A percentile compares a stretch with the other conserved stretches of the same genome.
Evolutionary conservation across 2,888 invertebrate species (phyloP).

Genomic region (Spicauda simplicius): DNA sequence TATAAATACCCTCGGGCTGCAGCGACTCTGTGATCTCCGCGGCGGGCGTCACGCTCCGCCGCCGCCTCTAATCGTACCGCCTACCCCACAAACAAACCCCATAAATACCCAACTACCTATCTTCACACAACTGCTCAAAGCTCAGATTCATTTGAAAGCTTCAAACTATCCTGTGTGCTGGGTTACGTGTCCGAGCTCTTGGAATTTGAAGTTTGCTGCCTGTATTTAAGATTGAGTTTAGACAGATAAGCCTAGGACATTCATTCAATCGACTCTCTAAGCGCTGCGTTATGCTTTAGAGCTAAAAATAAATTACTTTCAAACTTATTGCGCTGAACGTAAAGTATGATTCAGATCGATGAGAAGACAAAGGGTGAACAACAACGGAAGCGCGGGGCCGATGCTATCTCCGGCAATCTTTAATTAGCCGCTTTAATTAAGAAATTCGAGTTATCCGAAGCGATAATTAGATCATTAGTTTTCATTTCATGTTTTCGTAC

Average conservation of each 20-base stretch:
- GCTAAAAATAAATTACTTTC: constrained; percentile 1
- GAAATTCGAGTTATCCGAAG: constrained; percentile 64
- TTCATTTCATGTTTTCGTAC: constrained; percentile 44
- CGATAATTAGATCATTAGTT: constrained; percentile 76
- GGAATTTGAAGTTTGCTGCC: constrained; percentile 22
- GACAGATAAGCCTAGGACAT: background rate
- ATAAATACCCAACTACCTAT: constrained; percentile 24
- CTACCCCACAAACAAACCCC: constrained; percentile 42
- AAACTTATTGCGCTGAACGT: background rate
- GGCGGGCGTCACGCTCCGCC: constrained; percentile 79
- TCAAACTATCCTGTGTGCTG: constrained; percentile 12
- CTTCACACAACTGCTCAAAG: constrained; percentile 1
- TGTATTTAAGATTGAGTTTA: constrained; percentile 35
- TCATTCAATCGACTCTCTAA: constrained; percentile 36
- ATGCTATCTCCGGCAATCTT: constrained; percentile 48
- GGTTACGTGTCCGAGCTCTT: background rate
- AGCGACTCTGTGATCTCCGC: constrained; percentile 73
- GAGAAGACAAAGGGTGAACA: constrained; percentile 33
- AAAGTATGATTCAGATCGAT: background rate
- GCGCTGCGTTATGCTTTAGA: constrained; percentile 1
- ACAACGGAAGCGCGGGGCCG: constrained; percentile 47
- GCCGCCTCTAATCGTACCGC: constrained; percentile 70
- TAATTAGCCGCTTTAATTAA: constrained; percentile 79
- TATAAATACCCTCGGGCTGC: constrained; percentile 64
- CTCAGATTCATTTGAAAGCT: constrained; percentile 14